phyloP scores from a whole-genome alignment of 2,797 vertebrate species.

The Erethizon dorsatum region DNA sequence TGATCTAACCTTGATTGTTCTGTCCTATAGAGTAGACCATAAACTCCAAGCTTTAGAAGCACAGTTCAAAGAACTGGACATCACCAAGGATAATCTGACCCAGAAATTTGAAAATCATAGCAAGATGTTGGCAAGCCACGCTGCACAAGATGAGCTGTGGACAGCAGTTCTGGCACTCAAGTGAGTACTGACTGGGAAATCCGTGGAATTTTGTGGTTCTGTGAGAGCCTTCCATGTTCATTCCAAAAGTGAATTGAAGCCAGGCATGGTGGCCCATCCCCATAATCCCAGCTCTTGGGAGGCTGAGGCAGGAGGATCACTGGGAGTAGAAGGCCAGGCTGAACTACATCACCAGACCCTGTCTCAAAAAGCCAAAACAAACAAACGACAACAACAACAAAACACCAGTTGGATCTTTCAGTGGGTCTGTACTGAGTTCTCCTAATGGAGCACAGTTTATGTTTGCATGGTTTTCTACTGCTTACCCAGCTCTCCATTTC shows the following conservation, averaged over 20 bases:
- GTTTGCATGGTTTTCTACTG: not conserved
- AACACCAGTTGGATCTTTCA: not conserved
- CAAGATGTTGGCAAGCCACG: constrained; percentile 81
- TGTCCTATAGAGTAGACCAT: constrained; percentile 86
- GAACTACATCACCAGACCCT: not conserved
- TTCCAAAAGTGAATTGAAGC: constrained; percentile 19
- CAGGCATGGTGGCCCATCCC: not conserved
- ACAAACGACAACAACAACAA: not conserved
- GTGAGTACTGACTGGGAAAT: constrained; percentile 82
- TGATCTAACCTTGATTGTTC: constrained; percentile 41
- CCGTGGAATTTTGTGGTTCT: not conserved
- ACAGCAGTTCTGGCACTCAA: constrained; percentile 76
- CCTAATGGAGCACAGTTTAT: not conserved
- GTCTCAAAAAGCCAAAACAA: not conserved
- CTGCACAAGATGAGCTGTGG: constrained; percentile 83
- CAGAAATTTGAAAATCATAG: constrained; percentile 84
- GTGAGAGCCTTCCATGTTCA: constrained; percentile 7
- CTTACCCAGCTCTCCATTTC: constrained; percentile 68
- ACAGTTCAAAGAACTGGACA: constrained; percentile 88
- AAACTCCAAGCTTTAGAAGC: constrained; percentile 87
- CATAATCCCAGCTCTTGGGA: not conserved
- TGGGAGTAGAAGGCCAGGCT: not conserved
- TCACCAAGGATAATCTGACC: constrained; percentile 83
- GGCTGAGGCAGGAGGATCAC: not conserved
- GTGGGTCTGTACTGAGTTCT: constrained; percentile 12